Base-by-base conservation (phyloP, 2,888 invertebrate species). In the Phalangium opilio region DNA sequence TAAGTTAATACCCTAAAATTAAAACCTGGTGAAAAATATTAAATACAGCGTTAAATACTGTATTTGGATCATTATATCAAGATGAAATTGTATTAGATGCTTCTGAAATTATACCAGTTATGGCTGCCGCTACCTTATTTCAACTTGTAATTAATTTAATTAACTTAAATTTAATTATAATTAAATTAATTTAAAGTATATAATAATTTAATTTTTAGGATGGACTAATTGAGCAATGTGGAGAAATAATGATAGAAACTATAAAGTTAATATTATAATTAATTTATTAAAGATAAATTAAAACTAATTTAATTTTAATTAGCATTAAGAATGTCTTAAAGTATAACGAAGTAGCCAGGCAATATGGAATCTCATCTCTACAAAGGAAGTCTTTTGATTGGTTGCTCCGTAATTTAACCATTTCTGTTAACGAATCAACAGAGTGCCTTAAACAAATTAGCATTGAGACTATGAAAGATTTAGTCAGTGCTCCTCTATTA, bases 1-100 rank as follows among this genome's bases (percentile, higher is more conserved):
- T 8, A 8, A 27, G 8, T 27, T 27, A 27, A n/a, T n/a, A n/a
- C n/a, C n/a, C n/a, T n/a, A n/a, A n/a, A n/a, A n/a, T n/a, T n/a
- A 27, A 27, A 27, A 27, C 27, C 27, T 27, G n/a, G n/a, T n/a
- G n/a, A 34, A 34, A n/a, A 34, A 34, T 3, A n/a, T 34, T 34
- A 53, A 48, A 70, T 71, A 34, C 61, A 78, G 81, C 81, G 20
- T 64, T 83, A 48, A 72, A 75, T 57, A 73, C 75, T 20, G 79
- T 81, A 2, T 74, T 83, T 58, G 82, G 83, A 14, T 81, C 82
- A 2, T 71, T 83, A 58, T 83, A 83, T 62, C 75, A 76, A 55
- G 79, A 81, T 62, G 81, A 82, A 67, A 73, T 83, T 3, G 73
- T 73, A 50, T 68, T 83, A 35, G 77, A 79, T 56, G 77, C 79